Evolutionary conservation across 2,797 vertebrate genomes (phyloP), one percentile per base, ranked within the genome.

Genomic region (Bradypodion ventrale): DNA sequence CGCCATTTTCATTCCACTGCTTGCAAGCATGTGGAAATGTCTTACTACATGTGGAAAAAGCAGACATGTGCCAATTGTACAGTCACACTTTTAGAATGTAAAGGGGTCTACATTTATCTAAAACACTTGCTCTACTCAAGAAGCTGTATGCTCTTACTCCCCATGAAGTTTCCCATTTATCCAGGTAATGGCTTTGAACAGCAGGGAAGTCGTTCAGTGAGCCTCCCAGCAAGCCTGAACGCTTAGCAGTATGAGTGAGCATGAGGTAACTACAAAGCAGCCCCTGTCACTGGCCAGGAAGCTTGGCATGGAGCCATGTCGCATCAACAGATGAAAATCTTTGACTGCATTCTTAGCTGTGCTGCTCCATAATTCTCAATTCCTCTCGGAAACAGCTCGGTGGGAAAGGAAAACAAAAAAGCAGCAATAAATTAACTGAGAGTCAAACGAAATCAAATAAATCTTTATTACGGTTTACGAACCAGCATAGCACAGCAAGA

Each of bases 41-140:
- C 75, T 80, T 87, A 79, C 52, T 42, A 70, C 27, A 59, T 0
- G 4, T 84, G 84, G 88, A 90, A 72, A 83, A 68, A 35, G 27
- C n/a, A 56, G 49, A 85, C 40, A 46, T 1, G 23, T 16, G 16
- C 21, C 2, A 91, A 6, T 1, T 42, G 16, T 27, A 4, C 83
- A 87, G 85, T 89, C 0, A 5, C 80, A 85, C 1, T 4, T 1
- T 37, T 75, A 80, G 13, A 87, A 78, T 27, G 77, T 86, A 94
- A 93, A 19, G 78, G 87, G 88, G 86, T 89, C 59, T 91, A 78
- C 86, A 89, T 90, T 93, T 84, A 84, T 83, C n/a, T n/a, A n/a
- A n/a, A 90, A 88, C 35, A 35, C 63, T 5, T 91, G 69, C 10
- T 77, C 86, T 94, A 90, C 78, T 73, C 66, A 89, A 86, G 0